Base-by-base conservation (phyloP, 2,888 invertebrate species). In the Prenolepis imparis region DNA sequence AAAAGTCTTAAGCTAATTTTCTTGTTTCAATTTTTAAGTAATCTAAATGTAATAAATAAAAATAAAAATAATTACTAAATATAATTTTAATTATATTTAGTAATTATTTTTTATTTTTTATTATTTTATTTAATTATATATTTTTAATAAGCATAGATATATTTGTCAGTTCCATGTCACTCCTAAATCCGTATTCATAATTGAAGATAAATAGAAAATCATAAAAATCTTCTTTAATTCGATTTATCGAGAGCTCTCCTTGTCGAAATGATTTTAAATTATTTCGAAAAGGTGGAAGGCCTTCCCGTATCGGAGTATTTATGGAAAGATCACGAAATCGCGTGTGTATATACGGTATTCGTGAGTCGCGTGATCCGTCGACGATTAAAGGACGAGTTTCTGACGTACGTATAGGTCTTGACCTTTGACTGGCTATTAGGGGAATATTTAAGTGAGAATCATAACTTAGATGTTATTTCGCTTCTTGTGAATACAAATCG, bases 301-400 rank as follows among this genome's bases (percentile, higher is more conserved):
- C 18, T 36, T 21, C 11, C 3, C 4, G 1, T 63, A 57, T 41
- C 32, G 9, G 1, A 41, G 21, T 67, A n/a, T 57, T 67, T 57
- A n/a, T n/a, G 55, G 21, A 67, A 77, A 67, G 52, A 66, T 82
- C 66, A 73, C 72, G 81, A 63, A 52, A 81, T 74, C 64, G 81
- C 81, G 73, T 81, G 80, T 44, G 28, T 28, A 28, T 28, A 28
- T 8, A 48, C 44, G 8, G n/a, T 8, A 28, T 80, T 70, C 70
- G 15, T 21, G 48, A 61, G 28, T 81, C 44, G 70, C 81, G 81
- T 81, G 81, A 74, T 64, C 6, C 73, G 39, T n/a, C 72, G 80
- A 80, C n/a, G 36, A 36, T 36, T 41, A 77, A 77, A 75, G 64
- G 64, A 75, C 75, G 64, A 74, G 28, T 75, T 75, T 18, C 66